Evolutionary conservation across 1,140 invertebrate genomes (phyloP).

Genomic region (Akabosia matsudoensis): DNA sequence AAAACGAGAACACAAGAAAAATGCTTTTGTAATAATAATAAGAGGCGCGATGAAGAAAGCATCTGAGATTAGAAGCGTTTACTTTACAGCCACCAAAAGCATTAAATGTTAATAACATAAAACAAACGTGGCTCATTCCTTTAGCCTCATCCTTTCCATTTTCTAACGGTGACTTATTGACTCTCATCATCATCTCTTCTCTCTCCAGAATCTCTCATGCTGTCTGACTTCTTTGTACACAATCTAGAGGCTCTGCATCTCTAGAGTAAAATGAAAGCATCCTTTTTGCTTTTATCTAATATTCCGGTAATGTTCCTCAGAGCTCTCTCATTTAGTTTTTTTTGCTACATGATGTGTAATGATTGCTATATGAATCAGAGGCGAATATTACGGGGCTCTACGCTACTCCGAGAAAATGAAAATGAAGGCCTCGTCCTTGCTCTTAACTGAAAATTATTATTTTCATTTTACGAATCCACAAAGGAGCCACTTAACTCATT

Average conservation of each 20-base stretch:
- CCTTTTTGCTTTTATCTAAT: not conserved
- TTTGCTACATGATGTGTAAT: not conserved
- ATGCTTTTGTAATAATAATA: not conserved
- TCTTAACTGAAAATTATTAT: not conserved
- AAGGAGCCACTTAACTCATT: conserved; percentile 16
- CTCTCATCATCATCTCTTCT: not conserved
- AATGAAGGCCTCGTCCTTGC: not conserved
- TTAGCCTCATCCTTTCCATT: not conserved
- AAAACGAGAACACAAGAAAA: not conserved
- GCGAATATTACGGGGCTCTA: not conserved
- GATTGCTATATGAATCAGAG: not conserved
- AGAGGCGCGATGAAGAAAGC: not conserved
- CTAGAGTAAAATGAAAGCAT: not conserved
- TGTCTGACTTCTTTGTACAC: not conserved
- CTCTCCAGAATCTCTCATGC: not conserved
- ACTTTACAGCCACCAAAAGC: not conserved
- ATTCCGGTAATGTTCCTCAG: not conserved
- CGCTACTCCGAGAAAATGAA: not conserved
- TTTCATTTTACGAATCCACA: not conserved
- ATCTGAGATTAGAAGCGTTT: not conserved
- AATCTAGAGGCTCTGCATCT: not conserved
- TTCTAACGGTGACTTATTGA: not conserved
- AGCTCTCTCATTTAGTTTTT: not conserved
- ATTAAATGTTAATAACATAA: not conserved
- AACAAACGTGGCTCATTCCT: not conserved